These are phyloP conservation scores for Apis cerana DNA, from an alignment of 1,140 invertebrate genomes.

Conservation along the genomic window DNA sequence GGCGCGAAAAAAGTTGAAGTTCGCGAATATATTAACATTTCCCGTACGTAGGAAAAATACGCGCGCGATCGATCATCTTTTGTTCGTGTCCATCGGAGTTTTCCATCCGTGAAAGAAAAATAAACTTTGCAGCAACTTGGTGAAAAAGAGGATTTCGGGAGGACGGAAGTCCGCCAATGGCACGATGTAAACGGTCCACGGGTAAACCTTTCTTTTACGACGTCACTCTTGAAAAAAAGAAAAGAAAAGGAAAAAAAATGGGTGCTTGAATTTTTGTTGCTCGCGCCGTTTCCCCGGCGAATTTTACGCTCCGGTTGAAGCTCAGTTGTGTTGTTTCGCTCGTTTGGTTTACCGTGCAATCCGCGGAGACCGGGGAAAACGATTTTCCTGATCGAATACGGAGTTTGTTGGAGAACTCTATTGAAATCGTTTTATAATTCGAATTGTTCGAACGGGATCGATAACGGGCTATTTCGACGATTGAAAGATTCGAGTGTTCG, in stretches of 20 bases:
- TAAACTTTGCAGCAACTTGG: too few relatives aligned
- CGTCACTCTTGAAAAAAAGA: neutral
- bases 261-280: slow-evolving; percentile 7
- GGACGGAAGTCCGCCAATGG: neutral
- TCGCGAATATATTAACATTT: too few relatives aligned
- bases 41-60: slow-evolving; percentile 20
- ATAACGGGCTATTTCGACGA: slow-evolving; percentile 3
- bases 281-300: neutral
- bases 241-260: neutral
- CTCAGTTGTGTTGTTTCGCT: neutral
- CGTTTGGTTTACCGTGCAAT: neutral
- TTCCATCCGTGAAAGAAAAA: too few relatives aligned
- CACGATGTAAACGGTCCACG: neutral
- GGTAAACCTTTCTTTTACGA: slow-evolving; percentile 21
- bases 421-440: slow-evolving; percentile 3
- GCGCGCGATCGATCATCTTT: slow-evolving; percentile 29
- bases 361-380: neutral
- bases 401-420: neutral
- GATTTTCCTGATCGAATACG: neutral
- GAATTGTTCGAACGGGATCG: neutral
- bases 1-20: neutral
- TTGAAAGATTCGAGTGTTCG: neutral
- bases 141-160: neutral
- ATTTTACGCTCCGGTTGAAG: slow-evolving; percentile 17
- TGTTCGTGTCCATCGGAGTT: neutral